Base-by-base conservation (phyloP, 1,140 invertebrate genomes). In the Eriosoma lanigerum region DNA sequence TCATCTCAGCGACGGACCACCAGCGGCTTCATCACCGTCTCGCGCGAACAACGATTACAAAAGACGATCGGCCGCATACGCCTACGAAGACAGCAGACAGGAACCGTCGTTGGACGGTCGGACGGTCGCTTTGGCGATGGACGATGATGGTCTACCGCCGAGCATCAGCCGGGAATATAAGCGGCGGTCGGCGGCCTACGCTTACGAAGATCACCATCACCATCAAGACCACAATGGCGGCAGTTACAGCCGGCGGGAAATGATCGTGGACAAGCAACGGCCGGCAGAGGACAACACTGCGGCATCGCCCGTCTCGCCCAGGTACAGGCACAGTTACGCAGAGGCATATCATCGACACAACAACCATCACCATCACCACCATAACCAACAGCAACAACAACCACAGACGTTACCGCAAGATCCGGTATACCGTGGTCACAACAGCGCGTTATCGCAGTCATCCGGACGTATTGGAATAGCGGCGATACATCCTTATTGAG, bases 261-360 rank as follows among this genome's bases (percentile, higher is more conserved):
- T 24, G 21, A 26, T 66, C 32, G 58, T 46, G 21, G 66, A 68
- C 66, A 68, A 48, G 21, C 66, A n/a, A 10, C 21, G 0, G 24
- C 21, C 24, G 3, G 56, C 24, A 21, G 66, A 68, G 5, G 66
- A 68, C 21, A 17, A 12, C 5, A 19, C 54, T n/a, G 21, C 81
- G 44, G 58, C 46, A 12, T 52, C 73, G 13, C 46, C 81, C 21
- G 60, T 82, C 15, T 81, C 83, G n/a, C 82, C 83, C 46, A 85
- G 87, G 84, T 89, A 89, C 81, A 85, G 88, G 62, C 88, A 88
- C 83, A 89, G 88, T 84, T 89, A 88, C 73, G 88, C 87, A 3
- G 88, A 89, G 78, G 86, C 87, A 0, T 85, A 87, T 1, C 81
- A 82, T 29, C 81, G 64, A n/a, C 60, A 56, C 6, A 21, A 80